Evolutionary conservation across 2,888 invertebrate genomes (phyloP).

Genomic region (Operophtera brumata): DNA sequence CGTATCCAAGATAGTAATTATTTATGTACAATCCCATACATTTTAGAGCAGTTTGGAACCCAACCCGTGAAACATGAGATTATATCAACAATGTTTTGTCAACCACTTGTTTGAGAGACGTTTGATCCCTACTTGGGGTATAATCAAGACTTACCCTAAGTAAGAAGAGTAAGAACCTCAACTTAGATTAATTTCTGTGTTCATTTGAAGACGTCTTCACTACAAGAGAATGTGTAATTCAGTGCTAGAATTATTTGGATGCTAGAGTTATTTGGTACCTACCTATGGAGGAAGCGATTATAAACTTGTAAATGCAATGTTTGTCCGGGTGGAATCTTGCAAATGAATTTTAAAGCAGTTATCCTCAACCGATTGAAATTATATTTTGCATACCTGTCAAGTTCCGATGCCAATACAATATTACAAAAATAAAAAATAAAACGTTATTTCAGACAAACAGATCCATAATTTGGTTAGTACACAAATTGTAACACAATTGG

Average conservation of each 20-base stretch:
- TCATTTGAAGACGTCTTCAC: constrained; percentile 39
- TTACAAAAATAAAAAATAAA: too few species aligned
- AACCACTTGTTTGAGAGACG: constrained; percentile 21
- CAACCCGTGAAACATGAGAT: background rate
- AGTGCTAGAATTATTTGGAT: background rate
- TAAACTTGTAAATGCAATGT: too few species aligned
- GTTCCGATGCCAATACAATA: too few species aligned
- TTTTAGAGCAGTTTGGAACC: background rate
- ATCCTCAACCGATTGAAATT: too few species aligned
- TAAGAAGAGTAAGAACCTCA: constrained; percentile 46
- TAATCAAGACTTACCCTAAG: constrained; percentile 52
- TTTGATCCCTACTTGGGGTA: constrained; percentile 38
- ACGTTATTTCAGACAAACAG: too few species aligned
- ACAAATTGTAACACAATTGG: too few species aligned
- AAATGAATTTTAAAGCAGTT: too few species aligned
- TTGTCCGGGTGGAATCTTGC: too few species aligned
- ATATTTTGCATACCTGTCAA: too few species aligned
- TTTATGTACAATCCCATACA: background rate
- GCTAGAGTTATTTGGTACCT: too few species aligned
- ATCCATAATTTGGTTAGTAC: too few species aligned
- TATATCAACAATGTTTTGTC: constrained; percentile 20
- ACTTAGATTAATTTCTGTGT: constrained; percentile 48
- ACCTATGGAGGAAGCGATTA: too few species aligned
- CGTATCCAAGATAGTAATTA: background rate
- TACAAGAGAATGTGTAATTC: constrained; percentile 27